Percentiles rank a stretch among this genome's conserved stretches.
phyloP scores from a whole-genome alignment of 1,140 invertebrate genomes.

The Plutomurus gul region DNA sequence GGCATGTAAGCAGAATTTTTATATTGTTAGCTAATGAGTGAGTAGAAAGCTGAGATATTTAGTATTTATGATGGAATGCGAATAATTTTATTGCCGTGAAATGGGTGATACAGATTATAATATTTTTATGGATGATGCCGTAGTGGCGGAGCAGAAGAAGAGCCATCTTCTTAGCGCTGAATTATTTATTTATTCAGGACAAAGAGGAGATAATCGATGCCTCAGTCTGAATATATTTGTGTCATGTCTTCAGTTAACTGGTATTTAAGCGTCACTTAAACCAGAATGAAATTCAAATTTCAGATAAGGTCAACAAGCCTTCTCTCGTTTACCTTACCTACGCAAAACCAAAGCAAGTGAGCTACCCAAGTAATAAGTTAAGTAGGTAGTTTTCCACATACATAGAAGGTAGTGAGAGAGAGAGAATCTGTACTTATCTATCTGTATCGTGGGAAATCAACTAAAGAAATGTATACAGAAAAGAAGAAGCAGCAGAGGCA shows the following conservation, averaged over 20 bases:
- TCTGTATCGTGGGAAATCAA: conserved; percentile 18
- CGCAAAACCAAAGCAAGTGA: neutral
- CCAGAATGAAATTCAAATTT: conserved; percentile 20
- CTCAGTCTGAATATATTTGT: neutral
- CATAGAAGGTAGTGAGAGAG: neutral
- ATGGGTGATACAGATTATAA: neutral
- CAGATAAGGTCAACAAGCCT: neutral
- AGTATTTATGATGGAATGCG: neutral
- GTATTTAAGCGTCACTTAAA: neutral
- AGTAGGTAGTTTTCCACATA: neutral
- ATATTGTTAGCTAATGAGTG: too few relatives aligned
- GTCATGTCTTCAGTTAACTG: neutral
- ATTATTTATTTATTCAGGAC: neutral
- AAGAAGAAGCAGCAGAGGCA: neutral
- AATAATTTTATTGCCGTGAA: neutral
- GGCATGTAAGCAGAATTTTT: too few relatives aligned
- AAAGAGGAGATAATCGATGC: neutral
- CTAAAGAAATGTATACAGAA: too few relatives aligned
- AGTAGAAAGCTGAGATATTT: neutral
- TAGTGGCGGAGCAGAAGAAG: neutral
- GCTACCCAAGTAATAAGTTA: too few relatives aligned
- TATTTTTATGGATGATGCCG: too few relatives aligned
- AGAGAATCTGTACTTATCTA: neutral
- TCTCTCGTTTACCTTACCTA: neutral
- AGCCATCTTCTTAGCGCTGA: neutral